These are phyloP conservation scores for Hipparchia semele DNA, from an alignment of 2,888 invertebrate species.

Conservation along the genomic window DNA sequence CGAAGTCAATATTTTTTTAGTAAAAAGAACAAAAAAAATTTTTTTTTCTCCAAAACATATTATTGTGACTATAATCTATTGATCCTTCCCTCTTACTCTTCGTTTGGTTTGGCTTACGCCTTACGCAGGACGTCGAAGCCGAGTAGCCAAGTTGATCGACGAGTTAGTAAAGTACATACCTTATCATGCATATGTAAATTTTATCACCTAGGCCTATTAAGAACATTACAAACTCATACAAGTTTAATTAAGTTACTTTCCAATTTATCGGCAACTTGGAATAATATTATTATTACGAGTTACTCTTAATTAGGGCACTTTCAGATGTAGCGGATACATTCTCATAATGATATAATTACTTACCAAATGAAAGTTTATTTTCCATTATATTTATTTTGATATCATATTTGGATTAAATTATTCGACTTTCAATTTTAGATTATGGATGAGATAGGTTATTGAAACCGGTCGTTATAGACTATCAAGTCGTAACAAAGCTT, in stretches of 20 bases:
- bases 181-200: neutral
- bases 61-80: too few species aligned
- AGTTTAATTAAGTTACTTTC: conserved; percentile 20
- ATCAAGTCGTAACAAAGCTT: neutral
- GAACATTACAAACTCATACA: neutral
- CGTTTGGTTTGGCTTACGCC: too few species aligned
- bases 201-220: too few species aligned
- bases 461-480: neutral
- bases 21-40: too few species aligned
- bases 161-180: too few species aligned
- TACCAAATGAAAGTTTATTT: neutral
- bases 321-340: conserved; percentile 18
- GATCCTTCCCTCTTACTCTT: too few species aligned
- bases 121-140: too few species aligned
- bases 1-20: too few species aligned
- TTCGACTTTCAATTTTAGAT: neutral
- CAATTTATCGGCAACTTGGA: conserved; percentile 13
- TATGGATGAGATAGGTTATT: too few species aligned
- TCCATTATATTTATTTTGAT: neutral
- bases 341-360: neutral
- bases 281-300: neutral
- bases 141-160: too few species aligned
- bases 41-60: too few species aligned
- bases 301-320: conserved; percentile 19
- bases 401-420: too few species aligned